Evolutionary conservation across 2,113 vertebrate species (phyloP), one percentile per base, ranked within the genome.

Genomic region (Trogon surrucura): DNA sequence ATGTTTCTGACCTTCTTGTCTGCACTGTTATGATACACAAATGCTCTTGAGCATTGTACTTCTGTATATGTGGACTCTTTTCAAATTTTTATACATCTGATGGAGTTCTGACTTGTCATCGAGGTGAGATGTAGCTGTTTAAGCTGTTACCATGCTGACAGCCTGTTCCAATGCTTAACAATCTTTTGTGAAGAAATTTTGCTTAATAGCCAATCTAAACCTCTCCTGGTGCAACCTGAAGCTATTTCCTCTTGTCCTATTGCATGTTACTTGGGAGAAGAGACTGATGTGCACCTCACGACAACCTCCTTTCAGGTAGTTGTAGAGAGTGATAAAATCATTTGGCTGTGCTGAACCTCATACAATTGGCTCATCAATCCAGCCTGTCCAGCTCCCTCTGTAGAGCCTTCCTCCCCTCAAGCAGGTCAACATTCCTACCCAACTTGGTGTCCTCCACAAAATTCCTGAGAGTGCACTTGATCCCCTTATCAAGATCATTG

Each of bases 351-450:
- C 11, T 13, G 41, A 41, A 41, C 41, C 41, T 41, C 41, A 41
- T 41, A 41, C 41, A 41, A 41, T 73, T 0, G 0, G 44, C 12
- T n/a, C 72, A 70, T 30, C 0, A 0, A 27, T 34, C 51, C 23
- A 56, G 16, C 10, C 54, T 58, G 12, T 38, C n/a, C 48, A 67
- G 22, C 12, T 79, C 16, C 13, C 19, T 69, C 62, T 62, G 12
- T 1, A 65, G 56, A 45, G 5, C 30, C 57, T 71, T 48, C 11
- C 41, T 75, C 13, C 23, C 2, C 27, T 62, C 7, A 5, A 32
- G 34, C 5, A 81, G 3, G 41, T 57, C 36, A 47, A 32, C 17
- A 21, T 7, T 62, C 4, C 27, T 0, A 0, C 36, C 6, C 15
- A 64, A 0, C 19, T 62, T 34, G 3, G 25, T 45, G 8, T 80